Evolutionary conservation across 2,888 invertebrate species (phyloP).

Genomic region (Ctenicera cuprea): DNA sequence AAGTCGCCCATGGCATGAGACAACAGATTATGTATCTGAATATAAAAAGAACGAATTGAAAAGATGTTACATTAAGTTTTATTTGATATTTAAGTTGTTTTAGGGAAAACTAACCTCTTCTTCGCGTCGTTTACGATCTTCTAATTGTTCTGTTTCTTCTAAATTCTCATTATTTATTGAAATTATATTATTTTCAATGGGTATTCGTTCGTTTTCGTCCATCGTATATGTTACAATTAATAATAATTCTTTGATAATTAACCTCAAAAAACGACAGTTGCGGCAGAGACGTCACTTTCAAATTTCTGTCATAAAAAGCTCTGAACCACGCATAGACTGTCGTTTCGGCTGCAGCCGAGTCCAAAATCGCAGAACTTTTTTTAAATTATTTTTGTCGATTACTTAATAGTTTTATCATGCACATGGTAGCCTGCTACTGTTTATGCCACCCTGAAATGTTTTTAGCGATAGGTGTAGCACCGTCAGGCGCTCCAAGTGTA

Average conservation of each 20-base stretch:
- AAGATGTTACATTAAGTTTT: constrained; percentile 11
- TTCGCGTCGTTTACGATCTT: constrained; percentile 59
- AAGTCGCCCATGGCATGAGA: constrained; percentile 60
- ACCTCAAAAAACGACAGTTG: too few relatives aligned
- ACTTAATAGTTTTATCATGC: too few relatives aligned
- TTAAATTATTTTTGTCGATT: too few relatives aligned
- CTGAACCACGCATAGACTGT: too few relatives aligned
- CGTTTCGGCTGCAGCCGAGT: too few relatives aligned
- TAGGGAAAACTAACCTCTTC: constrained; percentile 56
- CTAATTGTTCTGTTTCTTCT: constrained; percentile 60
- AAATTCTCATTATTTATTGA: constrained; percentile 38
- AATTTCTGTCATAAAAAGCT: too few relatives aligned
- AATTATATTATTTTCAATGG: constrained; percentile 30
- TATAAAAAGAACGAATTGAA: constrained; percentile 3
- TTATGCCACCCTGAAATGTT: too few relatives aligned
- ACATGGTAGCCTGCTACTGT: too few relatives aligned
- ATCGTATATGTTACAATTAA: constrained; percentile 9
- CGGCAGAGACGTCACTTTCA: too few relatives aligned
- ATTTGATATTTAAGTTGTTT: not conserved
- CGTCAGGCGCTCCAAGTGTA: too few relatives aligned
- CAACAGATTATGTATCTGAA: constrained; percentile 59
- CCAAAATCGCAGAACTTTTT: too few relatives aligned
- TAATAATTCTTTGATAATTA: not conserved
- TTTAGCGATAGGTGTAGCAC: too few relatives aligned
- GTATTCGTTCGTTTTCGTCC: constrained; percentile 13